Conservation (phyloP, 2,113 vertebrate genomes). For the Lophius piscatorius region DNA sequence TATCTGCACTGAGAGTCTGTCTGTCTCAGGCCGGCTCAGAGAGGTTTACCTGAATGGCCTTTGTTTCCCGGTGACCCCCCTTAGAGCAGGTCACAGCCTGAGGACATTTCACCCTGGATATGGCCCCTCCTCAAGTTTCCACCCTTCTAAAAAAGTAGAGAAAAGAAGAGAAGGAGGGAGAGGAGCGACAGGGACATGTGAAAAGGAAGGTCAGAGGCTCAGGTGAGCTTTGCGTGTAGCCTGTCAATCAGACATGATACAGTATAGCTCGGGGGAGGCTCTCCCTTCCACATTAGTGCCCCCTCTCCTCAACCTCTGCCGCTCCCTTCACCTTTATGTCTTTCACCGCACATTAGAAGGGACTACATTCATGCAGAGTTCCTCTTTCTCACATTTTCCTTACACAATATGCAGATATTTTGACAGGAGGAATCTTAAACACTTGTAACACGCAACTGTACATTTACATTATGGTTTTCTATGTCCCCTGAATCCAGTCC, state of each 20-base stretch:
- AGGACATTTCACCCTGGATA: constrained; percentile 74
- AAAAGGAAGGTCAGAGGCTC: constrained; percentile 73
- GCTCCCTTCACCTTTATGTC: constrained; percentile 39
- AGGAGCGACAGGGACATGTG: constrained; percentile 50
- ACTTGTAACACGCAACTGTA: neutral
- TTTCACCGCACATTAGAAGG: constrained; percentile 41
- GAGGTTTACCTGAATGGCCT: constrained; percentile 80
- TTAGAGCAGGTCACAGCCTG: constrained; percentile 72
- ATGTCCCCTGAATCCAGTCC: too few species aligned
- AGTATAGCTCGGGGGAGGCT: constrained; percentile 57
- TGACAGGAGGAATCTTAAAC: constrained; percentile 17
- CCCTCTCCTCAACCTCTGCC: constrained; percentile 34
- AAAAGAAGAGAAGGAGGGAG: constrained; percentile 36
- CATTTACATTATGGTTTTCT: too few species aligned
- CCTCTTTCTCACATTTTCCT: constrained; percentile 5
- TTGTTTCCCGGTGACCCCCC: constrained; percentile 74
- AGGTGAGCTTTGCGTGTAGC: constrained; percentile 73
- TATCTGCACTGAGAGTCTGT: constrained; percentile 71
- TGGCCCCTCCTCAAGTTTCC: constrained; percentile 76
- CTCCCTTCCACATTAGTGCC: constrained; percentile 28
- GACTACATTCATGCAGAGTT: constrained; percentile 16
- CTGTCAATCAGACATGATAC: constrained; percentile 74
- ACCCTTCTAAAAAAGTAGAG: constrained; percentile 33
- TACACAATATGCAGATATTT: constrained; percentile 8
- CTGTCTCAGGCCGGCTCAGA: constrained; percentile 63